phyloP scores from a whole-genome alignment of 2,113 vertebrate species.

The Coreoperca whiteheadi region DNA sequence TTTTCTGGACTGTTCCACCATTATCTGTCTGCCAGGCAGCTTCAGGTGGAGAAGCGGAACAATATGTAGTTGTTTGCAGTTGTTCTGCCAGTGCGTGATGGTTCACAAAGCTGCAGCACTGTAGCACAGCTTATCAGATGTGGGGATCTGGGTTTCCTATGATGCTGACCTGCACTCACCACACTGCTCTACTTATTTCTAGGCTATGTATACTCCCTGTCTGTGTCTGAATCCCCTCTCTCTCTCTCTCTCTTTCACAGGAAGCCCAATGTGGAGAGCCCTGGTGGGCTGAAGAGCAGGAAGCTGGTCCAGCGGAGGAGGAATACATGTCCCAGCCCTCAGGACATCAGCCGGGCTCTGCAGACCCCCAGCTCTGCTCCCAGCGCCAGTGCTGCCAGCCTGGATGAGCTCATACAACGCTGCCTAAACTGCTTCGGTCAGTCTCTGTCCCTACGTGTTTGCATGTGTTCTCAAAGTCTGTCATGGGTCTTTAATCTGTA shows the following conservation, averaged over 20 bases:
- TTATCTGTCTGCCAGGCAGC: neutral
- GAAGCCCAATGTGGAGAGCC: slow-evolving; percentile 80
- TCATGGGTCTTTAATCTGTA: slow-evolving; percentile 60
- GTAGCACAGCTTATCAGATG: slow-evolving; percentile 65
- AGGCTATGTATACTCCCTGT: slow-evolving; percentile 8
- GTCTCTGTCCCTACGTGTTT: slow-evolving; percentile 43
- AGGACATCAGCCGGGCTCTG: slow-evolving; percentile 89
- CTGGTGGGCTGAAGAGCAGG: slow-evolving; percentile 71
- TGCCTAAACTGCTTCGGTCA: slow-evolving; percentile 91
- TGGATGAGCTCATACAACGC: slow-evolving; percentile 90
- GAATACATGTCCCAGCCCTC: slow-evolving; percentile 91
- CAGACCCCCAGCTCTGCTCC: slow-evolving; percentile 81
- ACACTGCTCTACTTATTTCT: slow-evolving; percentile 62
- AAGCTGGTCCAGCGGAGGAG: slow-evolving; percentile 85
- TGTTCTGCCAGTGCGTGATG: neutral
- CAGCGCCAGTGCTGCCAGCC: slow-evolving; percentile 85
- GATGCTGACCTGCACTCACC: slow-evolving; percentile 57
- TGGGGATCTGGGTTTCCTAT: slow-evolving; percentile 46
- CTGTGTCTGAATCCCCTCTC: neutral
- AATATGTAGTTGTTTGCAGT: slow-evolving; percentile 7
- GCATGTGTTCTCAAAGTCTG: slow-evolving; percentile 38
- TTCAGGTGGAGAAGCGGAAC: neutral
- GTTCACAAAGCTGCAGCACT: slow-evolving; percentile 25
- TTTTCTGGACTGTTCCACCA: neutral
- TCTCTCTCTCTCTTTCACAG: slow-evolving; percentile 51